phyloP scores from a whole-genome alignment of 2,113 vertebrate genomes.

The Dicentrarchus labrax region DNA sequence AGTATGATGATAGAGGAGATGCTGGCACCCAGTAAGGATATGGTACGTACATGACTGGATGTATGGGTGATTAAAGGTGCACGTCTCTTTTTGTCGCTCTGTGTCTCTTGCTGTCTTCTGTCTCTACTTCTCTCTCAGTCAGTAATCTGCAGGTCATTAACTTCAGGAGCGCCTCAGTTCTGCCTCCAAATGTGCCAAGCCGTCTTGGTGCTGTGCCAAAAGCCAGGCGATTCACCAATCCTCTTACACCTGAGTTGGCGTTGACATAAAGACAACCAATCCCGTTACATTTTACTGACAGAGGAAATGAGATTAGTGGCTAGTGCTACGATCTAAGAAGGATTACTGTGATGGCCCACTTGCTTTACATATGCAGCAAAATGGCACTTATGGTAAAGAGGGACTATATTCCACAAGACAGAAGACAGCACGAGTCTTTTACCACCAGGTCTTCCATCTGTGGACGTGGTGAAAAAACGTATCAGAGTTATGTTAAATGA shows the following conservation, averaged over 20 bases:
- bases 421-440: background rate
- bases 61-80: background rate
- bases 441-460: no score
- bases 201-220: constrained; percentile 34
- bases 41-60: constrained; percentile 82
- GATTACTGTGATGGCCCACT: constrained; percentile 42
- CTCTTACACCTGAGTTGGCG: constrained; percentile 58
- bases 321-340: constrained; percentile 13
- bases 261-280: constrained; percentile 46
- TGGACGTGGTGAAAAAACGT: no score
- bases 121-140: background rate
- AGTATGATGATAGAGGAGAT: constrained; percentile 99
- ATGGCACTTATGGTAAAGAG: background rate
- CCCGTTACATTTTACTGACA: constrained; percentile 54
- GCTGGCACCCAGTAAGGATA: constrained; percentile 92
- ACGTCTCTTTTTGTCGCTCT: background rate
- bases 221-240: constrained; percentile 37
- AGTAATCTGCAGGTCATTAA: constrained; percentile 16
- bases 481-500: no score
- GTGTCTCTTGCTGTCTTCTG: background rate
- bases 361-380: constrained; percentile 13
- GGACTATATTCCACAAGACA: background rate
- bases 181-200: constrained; percentile 43
- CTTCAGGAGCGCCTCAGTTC: constrained; percentile 23
- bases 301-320: constrained; percentile 48